Conservation (phyloP, 1,140 invertebrate species). For the Diorhabda carinulata region DNA sequence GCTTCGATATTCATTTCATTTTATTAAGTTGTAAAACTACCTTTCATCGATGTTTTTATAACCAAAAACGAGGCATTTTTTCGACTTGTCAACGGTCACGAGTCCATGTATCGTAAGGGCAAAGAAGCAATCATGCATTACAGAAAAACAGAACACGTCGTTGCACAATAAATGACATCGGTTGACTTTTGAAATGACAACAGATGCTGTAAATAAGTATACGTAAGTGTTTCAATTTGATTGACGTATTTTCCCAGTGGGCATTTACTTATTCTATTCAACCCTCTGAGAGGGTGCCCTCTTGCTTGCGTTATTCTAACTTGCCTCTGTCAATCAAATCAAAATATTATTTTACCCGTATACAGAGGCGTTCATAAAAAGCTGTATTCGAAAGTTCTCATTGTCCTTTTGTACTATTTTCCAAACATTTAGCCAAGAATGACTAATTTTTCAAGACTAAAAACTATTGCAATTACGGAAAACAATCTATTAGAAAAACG, state of each 20-base stretch:
- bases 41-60: too few species aligned
- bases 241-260: constrained; percentile 36
- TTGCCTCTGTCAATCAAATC: neutral
- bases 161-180: constrained; percentile 36
- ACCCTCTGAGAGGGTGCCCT: constrained; percentile 1
- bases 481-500: too few species aligned
- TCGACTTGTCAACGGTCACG: too few species aligned
- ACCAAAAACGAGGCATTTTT: too few species aligned
- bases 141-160: constrained; percentile 31
- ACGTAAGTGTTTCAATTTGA: constrained; percentile 30
- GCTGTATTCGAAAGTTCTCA: too few species aligned
- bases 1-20: too few species aligned
- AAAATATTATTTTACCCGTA: neutral
- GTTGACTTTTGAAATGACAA: constrained; percentile 35
- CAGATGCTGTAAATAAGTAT: constrained; percentile 37
- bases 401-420: too few species aligned
- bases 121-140: constrained; percentile 20
- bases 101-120: neutral
- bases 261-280: neutral
- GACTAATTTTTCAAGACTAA: too few species aligned
- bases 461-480: too few species aligned
- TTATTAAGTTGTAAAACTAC: too few species aligned
- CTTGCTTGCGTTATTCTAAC: constrained; percentile 1
- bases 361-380: neutral
- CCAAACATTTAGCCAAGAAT: too few species aligned